Evolutionary conservation across 1,140 invertebrate genomes (phyloP).

Genomic region (Eubasilissa regina): DNA sequence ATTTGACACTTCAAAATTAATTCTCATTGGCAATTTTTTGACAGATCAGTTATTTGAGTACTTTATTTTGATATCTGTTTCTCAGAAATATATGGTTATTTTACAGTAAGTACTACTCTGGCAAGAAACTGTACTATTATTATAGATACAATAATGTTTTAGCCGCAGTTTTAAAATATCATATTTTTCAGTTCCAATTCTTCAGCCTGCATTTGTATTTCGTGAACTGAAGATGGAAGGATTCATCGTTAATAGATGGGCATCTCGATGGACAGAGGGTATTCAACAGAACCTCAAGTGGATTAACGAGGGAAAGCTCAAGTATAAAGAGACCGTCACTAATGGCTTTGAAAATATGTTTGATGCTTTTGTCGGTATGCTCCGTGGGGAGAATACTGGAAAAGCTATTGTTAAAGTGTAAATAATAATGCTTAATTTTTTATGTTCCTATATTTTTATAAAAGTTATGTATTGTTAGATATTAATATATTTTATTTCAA

Average conservation of each 20-base stretch:
- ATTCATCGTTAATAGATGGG: conserved; percentile 73
- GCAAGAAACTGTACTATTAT: no score
- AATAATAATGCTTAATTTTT: not conserved
- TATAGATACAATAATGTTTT: not conserved
- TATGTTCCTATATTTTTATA: no score
- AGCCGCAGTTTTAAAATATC: not conserved
- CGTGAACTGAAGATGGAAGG: conserved; percentile 77
- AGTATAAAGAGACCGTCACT: conserved; percentile 66
- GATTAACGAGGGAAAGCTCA: conserved; percentile 72
- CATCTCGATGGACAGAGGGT: conserved; percentile 71
- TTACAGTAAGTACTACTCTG: no score
- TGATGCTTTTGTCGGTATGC: conserved; percentile 73
- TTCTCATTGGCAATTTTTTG: no score
- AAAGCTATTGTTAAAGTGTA: conserved; percentile 76
- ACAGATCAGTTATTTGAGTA: no score
- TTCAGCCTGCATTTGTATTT: conserved; percentile 71
- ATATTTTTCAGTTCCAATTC: conserved; percentile 66
- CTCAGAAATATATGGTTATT: no score
- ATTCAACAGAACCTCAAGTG: conserved; percentile 74
- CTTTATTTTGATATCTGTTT: not conserved
- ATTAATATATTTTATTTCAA: no score
- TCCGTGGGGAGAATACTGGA: conserved; percentile 67
- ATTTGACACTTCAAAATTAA: no score
- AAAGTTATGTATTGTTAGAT: no score
- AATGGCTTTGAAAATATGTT: conserved; percentile 79